Evolutionary conservation across 2,888 invertebrate genomes (phyloP).

Genomic region (Melipona beecheii): DNA sequence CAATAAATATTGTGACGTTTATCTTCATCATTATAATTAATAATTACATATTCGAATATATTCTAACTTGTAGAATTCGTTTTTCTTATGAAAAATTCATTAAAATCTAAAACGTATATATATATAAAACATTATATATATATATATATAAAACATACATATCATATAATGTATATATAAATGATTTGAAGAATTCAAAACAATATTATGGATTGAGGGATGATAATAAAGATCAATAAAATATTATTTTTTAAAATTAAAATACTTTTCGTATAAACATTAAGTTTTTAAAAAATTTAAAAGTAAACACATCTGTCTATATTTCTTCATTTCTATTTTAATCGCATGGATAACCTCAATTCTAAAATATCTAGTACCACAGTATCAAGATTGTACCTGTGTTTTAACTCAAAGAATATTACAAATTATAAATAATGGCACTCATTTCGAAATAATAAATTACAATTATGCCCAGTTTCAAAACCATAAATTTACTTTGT

Average conservation of each 20-base stretch:
- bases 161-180: no score
- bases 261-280: background rate
- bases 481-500: conserved; percentile 26
- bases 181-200: background rate
- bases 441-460: conserved; percentile 8
- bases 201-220: background rate
- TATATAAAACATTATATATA: no score
- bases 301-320: background rate
- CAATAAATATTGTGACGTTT: no score
- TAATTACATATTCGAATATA: no score
- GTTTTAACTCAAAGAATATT: background rate
- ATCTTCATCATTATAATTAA: no score
- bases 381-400: background rate
- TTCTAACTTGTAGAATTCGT: no score
- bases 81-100: no score
- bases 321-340: background rate
- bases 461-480: conserved; percentile 17
- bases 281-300: background rate
- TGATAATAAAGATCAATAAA: background rate
- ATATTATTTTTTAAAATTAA: background rate
- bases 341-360: conserved; percentile 6
- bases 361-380: background rate
- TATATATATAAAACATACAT: no score
- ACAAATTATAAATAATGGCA: background rate
- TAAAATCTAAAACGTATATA: no score